Evolutionary conservation across 2,113 vertebrate genomes (phyloP).

Genomic region (Elgaria multicarinata): DNA sequence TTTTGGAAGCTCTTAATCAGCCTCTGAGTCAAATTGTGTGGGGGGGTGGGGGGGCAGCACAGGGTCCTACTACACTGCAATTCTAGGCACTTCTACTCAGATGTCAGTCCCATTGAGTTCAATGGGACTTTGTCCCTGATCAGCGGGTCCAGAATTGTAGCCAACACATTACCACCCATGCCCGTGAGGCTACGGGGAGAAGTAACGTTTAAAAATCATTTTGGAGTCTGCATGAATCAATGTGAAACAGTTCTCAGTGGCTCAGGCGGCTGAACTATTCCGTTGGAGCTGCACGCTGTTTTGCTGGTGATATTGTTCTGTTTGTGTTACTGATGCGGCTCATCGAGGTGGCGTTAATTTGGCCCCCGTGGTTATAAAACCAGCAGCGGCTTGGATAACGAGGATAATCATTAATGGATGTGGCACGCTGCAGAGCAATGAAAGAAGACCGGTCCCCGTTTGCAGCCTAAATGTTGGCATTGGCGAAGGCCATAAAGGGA

Average conservation of each 20-base stretch:
- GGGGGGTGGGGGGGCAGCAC: too few relatives aligned
- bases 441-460: background rate
- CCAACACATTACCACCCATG: background rate
- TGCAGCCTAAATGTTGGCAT: background rate
- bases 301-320: background rate
- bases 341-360: background rate
- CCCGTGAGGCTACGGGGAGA: slow-evolving; percentile 57
- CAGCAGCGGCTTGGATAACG: background rate
- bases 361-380: background rate
- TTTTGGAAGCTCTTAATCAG: too few relatives aligned
- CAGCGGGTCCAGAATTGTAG: too few relatives aligned
- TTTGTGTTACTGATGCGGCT: background rate
- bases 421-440: background rate
- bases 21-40: background rate
- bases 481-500: background rate
- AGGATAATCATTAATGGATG: background rate
- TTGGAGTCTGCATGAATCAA: slow-evolving; percentile 28
- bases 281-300: accelerated
- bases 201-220: slow-evolving; percentile 61
- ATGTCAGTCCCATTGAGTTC: too few relatives aligned
- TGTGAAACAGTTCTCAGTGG: accelerated
- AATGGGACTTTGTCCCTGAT: too few relatives aligned
- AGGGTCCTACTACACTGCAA: too few relatives aligned
- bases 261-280: background rate
- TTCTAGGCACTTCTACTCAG: too few relatives aligned